These are phyloP conservation scores for Drosophila leontia DNA, from an alignment of 1,140 invertebrate genomes.

Conservation along the genomic window DNA sequence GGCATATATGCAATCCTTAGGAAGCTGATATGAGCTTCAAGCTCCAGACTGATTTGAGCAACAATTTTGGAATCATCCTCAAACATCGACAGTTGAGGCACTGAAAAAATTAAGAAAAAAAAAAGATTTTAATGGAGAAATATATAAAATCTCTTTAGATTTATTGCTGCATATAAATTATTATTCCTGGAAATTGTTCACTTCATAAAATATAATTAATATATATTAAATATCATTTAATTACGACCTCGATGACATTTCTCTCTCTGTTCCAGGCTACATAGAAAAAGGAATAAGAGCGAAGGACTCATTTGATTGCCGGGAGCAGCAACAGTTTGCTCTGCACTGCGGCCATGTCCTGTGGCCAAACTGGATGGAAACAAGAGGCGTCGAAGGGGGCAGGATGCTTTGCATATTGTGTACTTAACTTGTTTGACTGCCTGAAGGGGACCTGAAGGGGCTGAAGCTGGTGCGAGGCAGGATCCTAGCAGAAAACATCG, in stretches of 20 bases:
- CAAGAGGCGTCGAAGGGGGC: constrained; percentile 1
- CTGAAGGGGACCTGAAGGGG: not conserved
- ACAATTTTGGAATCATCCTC: constrained; percentile 35
- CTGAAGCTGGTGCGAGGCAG: not conserved
- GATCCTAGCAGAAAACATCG: constrained; percentile 32
- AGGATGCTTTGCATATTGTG: constrained; percentile 61
- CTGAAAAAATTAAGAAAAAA: not conserved
- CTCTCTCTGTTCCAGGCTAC: not conserved
- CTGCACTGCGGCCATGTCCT: constrained; percentile 61
- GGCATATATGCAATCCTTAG: constrained; percentile 35
- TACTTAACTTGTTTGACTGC: constrained; percentile 63
- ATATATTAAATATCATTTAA: not conserved
- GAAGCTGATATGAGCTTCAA: constrained; percentile 15
- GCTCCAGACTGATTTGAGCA: constrained; percentile 38
- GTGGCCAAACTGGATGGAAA: constrained; percentile 42
- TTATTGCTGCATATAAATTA: too few species aligned
- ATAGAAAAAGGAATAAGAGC: constrained; percentile 2
- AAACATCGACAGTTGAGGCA: constrained; percentile 34
- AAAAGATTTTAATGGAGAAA: too few species aligned
- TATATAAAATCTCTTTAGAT: too few species aligned
- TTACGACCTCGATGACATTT: not conserved
- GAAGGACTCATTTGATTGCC: constrained; percentile 50
- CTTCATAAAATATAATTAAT: not conserved
- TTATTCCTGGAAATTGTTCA: rapidly evolving
- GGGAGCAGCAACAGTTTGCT: constrained; percentile 61